Evolutionary conservation across 2,797 vertebrate species (phyloP), one percentile per base, ranked within the genome.

Genomic region (Melanotaenia trifasciata): DNA sequence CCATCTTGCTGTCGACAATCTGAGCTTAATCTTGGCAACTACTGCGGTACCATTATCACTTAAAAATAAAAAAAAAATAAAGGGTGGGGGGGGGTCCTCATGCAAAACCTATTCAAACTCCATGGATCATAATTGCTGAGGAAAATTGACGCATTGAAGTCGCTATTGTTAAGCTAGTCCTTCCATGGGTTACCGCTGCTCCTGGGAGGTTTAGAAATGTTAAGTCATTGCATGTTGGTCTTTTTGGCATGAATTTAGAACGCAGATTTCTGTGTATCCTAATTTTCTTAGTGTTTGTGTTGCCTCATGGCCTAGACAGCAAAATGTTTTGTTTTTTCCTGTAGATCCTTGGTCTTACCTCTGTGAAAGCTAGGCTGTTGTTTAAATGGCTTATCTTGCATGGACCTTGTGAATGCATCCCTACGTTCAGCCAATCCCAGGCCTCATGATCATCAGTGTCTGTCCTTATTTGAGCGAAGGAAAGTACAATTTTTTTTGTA

Each of bases 211-310:
- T 86, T 90, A 91, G 86, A 89, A 76, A 84, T 56, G 70, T 91
- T 84, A 82, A 76, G 81, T 93, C 86, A 66, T 93, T 94, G 94
- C 94, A 94, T 95, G 93, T 93, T 92, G 65, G 90, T 91, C 89
- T 89, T 93, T 89, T 91, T 93, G 90, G 90, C 93, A 93, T 94
- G 91, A 94, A 90, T 86, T 91, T 93, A 92, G 89, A 92, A 86
- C 72, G 76, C 89, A 90, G 88, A 90, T 79, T 90, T 92, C 86
- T 91, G 89, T 94, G 88, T 87, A 86, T 91, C 86, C 87, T 93
- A 79, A 87, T 93, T 92, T 92, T 79, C 79, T 90, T 91, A 89
- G 91, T 88, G 87, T 89, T 89, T 93, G 85, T 92, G 85, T 93
- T 92, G 89, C 87, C 87, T 88, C 80, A 81, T 80, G 70, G 76